Conservation (phyloP, 2,888 invertebrate species). For the Pocota personata region DNA sequence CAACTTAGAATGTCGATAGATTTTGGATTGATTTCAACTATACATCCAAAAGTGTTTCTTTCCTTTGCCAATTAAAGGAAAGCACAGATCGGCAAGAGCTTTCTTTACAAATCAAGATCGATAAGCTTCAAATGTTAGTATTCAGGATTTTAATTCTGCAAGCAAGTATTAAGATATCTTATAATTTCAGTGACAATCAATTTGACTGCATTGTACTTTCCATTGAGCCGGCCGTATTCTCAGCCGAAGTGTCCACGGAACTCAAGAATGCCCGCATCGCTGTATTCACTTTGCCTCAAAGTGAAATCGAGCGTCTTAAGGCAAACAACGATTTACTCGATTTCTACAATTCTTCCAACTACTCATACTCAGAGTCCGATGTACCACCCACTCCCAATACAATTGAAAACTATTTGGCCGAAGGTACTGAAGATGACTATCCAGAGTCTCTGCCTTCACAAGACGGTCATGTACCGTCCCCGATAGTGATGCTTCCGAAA, state of each 20-base stretch:
- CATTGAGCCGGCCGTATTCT: conserved; percentile 61
- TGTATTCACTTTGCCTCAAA: conserved; percentile 62
- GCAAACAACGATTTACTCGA: conserved; percentile 72
- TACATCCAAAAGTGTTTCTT: conserved; percentile 47
- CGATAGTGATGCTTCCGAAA: background rate
- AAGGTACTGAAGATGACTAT: background rate
- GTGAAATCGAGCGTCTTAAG: conserved; percentile 70
- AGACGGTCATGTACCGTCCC: background rate
- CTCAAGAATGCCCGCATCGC: conserved; percentile 44
- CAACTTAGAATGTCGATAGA: conserved; percentile 62
- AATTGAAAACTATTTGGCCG: conserved; percentile 31
- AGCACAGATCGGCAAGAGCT: background rate
- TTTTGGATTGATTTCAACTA: conserved; percentile 76
- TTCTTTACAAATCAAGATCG: conserved; percentile 43
- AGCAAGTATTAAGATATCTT: background rate
- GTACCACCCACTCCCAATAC: conserved; percentile 7
- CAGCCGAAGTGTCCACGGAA: conserved; percentile 34
- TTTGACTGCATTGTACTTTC: conserved; percentile 63
- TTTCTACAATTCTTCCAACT: conserved; percentile 62
- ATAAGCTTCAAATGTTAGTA: conserved; percentile 69
- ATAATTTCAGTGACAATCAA: conserved; percentile 40
- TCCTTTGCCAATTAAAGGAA: conserved; percentile 25
- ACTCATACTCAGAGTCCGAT: background rate
- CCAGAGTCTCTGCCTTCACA: background rate
- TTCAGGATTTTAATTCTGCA: background rate